Evolutionary conservation across 2,797 vertebrate species (phyloP).

Genomic region (Sebastes itinus): DNA sequence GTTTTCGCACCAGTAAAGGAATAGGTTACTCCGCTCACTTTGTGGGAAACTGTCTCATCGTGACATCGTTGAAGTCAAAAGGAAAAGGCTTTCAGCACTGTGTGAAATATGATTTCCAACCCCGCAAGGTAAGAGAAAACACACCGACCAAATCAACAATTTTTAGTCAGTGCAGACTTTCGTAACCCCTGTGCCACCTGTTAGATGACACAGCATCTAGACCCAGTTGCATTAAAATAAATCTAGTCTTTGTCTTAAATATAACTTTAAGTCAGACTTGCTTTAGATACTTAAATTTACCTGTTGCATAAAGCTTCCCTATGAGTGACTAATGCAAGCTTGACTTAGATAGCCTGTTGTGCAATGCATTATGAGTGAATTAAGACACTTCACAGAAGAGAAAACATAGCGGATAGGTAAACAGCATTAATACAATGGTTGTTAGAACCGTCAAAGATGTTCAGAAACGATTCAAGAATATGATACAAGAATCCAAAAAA

Average conservation of each 20-base stretch:
- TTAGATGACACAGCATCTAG: conserved; percentile 14
- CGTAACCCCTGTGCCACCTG: conserved; percentile 6
- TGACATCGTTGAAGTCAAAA: conserved; percentile 98
- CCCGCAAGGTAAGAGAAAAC: conserved; percentile 89
- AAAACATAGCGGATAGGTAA: too few relatives aligned
- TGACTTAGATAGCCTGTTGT: too few relatives aligned
- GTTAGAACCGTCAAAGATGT: too few relatives aligned
- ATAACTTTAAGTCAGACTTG: neutral
- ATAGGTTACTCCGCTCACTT: conserved; percentile 99
- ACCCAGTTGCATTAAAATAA: neutral
- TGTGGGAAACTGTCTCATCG: conserved; percentile 98
- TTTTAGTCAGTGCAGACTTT: neutral
- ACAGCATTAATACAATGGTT: too few relatives aligned
- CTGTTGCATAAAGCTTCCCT: neutral
- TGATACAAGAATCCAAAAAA: too few relatives aligned
- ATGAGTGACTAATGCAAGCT: neutral
- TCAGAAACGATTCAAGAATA: too few relatives aligned
- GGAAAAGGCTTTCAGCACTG: conserved; percentile 99
- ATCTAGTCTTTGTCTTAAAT: neutral
- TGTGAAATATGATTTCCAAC: conserved; percentile 99
- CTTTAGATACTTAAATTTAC: neutral
- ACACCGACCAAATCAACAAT: neutral
- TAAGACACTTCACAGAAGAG: too few relatives aligned
- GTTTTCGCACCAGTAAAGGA: conserved; percentile 99
- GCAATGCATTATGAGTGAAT: too few relatives aligned